Conservation (phyloP, 2,113 vertebrate species). For the Fulmarus glacialis region DNA sequence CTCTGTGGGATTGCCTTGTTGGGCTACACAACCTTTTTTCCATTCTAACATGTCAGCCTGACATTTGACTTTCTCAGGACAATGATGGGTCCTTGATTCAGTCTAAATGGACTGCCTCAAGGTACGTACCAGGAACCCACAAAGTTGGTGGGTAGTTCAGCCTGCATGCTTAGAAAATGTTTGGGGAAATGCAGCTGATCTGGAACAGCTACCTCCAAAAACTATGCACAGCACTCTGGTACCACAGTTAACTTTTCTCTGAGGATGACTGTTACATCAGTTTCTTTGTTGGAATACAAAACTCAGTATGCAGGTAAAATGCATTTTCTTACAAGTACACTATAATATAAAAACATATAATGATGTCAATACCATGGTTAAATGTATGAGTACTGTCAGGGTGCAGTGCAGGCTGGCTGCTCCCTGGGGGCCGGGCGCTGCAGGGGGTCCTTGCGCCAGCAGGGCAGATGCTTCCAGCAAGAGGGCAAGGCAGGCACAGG, state of each 20-base stretch:
- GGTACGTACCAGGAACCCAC: background rate
- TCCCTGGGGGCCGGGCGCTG: rapidly evolving
- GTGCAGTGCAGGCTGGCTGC: background rate
- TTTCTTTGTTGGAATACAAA: background rate
- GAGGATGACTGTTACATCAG: background rate
- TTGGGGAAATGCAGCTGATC: background rate
- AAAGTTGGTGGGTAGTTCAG: background rate
- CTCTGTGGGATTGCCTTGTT: background rate
- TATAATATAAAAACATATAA: background rate
- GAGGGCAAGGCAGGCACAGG: background rate
- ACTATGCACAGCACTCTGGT: background rate
- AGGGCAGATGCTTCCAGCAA: background rate
- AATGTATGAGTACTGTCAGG: background rate
- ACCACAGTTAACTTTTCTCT: background rate
- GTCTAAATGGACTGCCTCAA: background rate
- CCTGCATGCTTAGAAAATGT: background rate
- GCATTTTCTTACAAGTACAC: background rate
- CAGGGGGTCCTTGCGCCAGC: background rate
- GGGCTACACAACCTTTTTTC: background rate
- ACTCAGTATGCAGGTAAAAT: background rate
- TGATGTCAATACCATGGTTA: background rate
- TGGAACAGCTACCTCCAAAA: background rate
- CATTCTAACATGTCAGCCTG: background rate
- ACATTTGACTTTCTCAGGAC: background rate
- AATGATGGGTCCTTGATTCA: background rate